Conservation (phyloP, 1,140 invertebrate species). For the Glomeris maerens region DNA sequence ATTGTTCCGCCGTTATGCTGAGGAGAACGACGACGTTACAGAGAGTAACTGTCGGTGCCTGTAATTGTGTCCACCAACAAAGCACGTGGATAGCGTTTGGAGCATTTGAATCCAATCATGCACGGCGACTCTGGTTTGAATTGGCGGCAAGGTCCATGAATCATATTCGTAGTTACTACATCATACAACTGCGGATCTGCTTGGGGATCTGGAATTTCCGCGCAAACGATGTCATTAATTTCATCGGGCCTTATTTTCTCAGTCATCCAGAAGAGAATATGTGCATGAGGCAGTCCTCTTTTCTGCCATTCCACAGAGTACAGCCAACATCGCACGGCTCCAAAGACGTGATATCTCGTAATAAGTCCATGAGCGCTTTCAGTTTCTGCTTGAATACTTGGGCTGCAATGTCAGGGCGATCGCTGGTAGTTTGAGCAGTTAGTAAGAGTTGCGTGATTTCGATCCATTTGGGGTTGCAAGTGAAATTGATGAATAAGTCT, state of each 20-base stretch:
- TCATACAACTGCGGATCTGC: constrained; percentile 15
- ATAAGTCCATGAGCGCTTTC: constrained; percentile 12
- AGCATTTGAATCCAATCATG: constrained; percentile 20
- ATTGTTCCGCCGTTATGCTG: too few species aligned
- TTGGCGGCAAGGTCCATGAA: constrained; percentile 22
- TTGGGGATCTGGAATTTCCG: constrained; percentile 22
- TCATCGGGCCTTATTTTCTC: constrained; percentile 16
- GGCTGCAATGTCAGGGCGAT: constrained; percentile 18
- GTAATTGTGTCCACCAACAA: constrained; percentile 12
- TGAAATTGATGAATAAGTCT: constrained; percentile 33
- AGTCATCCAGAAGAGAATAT: constrained; percentile 26
- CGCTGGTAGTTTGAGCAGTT: constrained; percentile 10
- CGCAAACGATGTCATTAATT: constrained; percentile 20
- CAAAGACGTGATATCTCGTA: constrained; percentile 14
- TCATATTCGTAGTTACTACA: constrained; percentile 21
- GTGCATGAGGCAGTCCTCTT: constrained; percentile 30
- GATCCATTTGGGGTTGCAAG: constrained; percentile 28
- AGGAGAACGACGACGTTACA: too few species aligned
- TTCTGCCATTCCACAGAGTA: constrained; percentile 32
- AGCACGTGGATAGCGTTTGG: constrained; percentile 17
- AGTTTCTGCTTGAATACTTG: constrained; percentile 15
- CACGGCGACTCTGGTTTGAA: constrained; percentile 19
- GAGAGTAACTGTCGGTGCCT: constrained; percentile 11
- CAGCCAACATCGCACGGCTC: constrained; percentile 15
- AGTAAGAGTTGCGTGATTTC: constrained; percentile 24